Percentiles rank a stretch among this genome's conserved stretches.
Evolutionary conservation across 2,888 invertebrate species (phyloP).

Genomic region (Cryptus armator): DNA sequence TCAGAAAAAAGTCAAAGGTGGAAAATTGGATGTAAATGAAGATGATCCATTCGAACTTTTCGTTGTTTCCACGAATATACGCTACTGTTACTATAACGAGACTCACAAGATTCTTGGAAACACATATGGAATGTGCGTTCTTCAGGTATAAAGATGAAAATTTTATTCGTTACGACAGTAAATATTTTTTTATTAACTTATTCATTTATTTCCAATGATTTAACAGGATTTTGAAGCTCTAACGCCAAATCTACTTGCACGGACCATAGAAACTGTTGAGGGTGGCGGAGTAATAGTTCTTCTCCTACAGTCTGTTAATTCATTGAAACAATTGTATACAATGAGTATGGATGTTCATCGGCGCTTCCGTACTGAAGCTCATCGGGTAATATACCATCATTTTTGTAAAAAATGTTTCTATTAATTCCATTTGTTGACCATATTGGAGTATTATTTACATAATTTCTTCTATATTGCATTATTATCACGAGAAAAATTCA

Average conservation of each 20-base stretch:
- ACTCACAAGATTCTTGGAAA: constrained; percentile 99
- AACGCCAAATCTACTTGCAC: constrained; percentile 97
- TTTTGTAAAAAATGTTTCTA: not conserved
- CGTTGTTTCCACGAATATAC: constrained; percentile 97
- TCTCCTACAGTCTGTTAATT: constrained; percentile 93
- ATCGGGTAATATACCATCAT: constrained; percentile 86
- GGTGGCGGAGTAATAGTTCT: constrained; percentile 98
- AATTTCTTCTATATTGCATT: too few relatives aligned
- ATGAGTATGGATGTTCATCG: constrained; percentile 99
- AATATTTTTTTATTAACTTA: not conserved
- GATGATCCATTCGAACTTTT: constrained; percentile 99
- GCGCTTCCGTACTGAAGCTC: constrained; percentile 97
- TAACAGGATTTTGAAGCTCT: constrained; percentile 97
- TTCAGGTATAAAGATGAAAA: constrained; percentile 88
- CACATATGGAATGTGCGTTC: constrained; percentile 97
- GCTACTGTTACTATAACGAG: constrained; percentile 98
- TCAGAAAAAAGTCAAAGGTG: constrained; percentile 94
- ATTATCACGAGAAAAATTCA: too few relatives aligned
- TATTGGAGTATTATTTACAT: too few relatives aligned
- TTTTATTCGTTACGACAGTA: not conserved
- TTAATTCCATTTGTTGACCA: too few relatives aligned
- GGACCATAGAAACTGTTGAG: constrained; percentile 99
- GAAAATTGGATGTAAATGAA: constrained; percentile 95
- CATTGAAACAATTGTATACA: constrained; percentile 97
- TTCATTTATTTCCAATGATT: constrained; percentile 58